phyloP scores from a whole-genome alignment of 2,888 invertebrate species.

The Nematopogon swammerdamellus region DNA sequence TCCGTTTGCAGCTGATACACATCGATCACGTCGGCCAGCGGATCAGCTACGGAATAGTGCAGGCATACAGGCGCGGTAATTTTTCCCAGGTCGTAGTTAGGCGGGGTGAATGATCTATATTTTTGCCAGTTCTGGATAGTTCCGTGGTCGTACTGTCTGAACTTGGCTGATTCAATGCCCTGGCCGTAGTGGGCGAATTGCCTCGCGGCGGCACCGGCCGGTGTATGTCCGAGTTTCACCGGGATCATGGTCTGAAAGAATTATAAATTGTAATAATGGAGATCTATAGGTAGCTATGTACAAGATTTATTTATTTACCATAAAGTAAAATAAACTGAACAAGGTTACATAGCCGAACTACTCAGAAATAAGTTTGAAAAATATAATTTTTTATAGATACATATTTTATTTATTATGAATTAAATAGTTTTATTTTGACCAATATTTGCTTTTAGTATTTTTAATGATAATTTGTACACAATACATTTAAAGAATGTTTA shows the following conservation, averaged over 20 bases:
- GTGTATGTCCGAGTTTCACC: slow-evolving; percentile 34
- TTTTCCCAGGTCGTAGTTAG: slow-evolving; percentile 47
- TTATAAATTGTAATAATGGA: background rate
- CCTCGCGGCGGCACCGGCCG: slow-evolving; percentile 35
- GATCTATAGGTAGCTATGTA: no score
- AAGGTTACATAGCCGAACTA: no score
- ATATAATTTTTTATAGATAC: no score
- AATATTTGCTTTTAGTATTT: no score
- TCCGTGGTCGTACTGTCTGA: slow-evolving; percentile 40
- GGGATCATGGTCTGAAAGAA: slow-evolving; percentile 34
- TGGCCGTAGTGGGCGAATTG: slow-evolving; percentile 39
- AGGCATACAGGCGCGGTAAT: slow-evolving; percentile 53
- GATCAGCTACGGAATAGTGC: slow-evolving; percentile 57
- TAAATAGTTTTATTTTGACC: no score
- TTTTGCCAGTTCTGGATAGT: slow-evolving; percentile 32
- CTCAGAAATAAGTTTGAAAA: no score
- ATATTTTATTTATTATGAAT: no score
- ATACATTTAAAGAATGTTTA: no score
- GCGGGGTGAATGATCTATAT: slow-evolving; percentile 48
- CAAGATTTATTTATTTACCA: no score
- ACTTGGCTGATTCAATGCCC: slow-evolving; percentile 19
- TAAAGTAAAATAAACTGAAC: no score
- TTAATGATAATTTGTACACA: no score
- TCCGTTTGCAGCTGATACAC: slow-evolving; percentile 34
- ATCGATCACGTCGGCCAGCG: slow-evolving; percentile 49